Evolutionary conservation across 2,113 vertebrate genomes (phyloP).

Genomic region (Menidia beryllina): DNA sequence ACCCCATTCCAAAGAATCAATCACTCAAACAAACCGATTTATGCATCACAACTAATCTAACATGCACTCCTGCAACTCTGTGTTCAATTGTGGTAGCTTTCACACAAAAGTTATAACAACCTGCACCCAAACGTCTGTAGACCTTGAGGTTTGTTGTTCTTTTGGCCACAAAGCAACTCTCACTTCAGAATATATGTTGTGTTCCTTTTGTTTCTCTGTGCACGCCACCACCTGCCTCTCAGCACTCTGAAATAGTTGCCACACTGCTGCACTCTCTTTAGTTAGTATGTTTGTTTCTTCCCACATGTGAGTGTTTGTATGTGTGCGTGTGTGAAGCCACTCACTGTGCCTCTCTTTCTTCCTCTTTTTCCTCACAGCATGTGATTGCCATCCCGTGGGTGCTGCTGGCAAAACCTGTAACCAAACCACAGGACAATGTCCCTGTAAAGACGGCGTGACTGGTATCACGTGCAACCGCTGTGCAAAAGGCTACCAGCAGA

Average conservation of each 20-base stretch:
- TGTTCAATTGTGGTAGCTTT: slow-evolving; percentile 2
- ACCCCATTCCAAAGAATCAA: too few species aligned
- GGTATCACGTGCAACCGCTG: slow-evolving; percentile 99
- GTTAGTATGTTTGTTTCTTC: slow-evolving; percentile 59
- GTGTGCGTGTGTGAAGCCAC: slow-evolving; percentile 60
- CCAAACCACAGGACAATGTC: slow-evolving; percentile 98
- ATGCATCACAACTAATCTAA: too few species aligned
- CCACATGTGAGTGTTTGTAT: slow-evolving; percentile 37
- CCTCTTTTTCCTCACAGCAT: slow-evolving; percentile 88
- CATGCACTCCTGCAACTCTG: too few species aligned
- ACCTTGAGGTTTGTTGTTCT: not conserved
- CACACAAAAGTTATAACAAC: too few species aligned
- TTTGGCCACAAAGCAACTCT: not conserved
- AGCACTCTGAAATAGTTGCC: slow-evolving; percentile 42
- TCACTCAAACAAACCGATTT: too few species aligned
- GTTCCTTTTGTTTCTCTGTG: slow-evolving; percentile 48
- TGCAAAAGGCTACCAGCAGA: slow-evolving; percentile 99
- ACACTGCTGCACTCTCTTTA: slow-evolving; percentile 51
- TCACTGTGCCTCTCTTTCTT: slow-evolving; percentile 78
- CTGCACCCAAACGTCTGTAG: slow-evolving; percentile 5
- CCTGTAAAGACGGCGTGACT: slow-evolving; percentile 98
- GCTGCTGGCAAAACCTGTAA: slow-evolving; percentile 99
- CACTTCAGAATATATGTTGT: not conserved
- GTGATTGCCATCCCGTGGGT: slow-evolving; percentile 98
- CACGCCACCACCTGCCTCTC: slow-evolving; percentile 57